These are phyloP conservation scores for Hormiphora californensis DNA, from an alignment of 37 sponge, comb jelly and placozoan species.

Conservation along the genomic window DNA sequence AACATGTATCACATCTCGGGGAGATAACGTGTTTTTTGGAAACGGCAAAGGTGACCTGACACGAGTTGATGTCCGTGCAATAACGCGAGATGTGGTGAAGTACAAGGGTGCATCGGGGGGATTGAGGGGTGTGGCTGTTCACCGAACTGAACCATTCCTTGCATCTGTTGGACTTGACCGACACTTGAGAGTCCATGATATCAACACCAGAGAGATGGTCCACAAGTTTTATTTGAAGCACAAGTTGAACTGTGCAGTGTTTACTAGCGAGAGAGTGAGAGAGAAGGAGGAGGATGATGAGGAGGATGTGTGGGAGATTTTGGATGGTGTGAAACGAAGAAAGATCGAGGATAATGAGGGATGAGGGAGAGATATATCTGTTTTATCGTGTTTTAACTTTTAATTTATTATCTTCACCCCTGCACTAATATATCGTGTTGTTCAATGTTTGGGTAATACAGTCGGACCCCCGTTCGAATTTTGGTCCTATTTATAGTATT, in stretches of 20 bases:
- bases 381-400: too few relatives aligned
- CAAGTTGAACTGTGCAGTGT: slow-evolving; percentile 46
- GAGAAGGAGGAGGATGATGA: slow-evolving; percentile 16
- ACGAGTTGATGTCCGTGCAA: neutral
- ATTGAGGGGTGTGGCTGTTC: slow-evolving; percentile 1
- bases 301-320: slow-evolving; percentile 49
- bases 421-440: too few relatives aligned
- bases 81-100: neutral
- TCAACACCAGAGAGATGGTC: neutral
- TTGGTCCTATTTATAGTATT: too few relatives aligned
- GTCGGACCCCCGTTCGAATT: too few relatives aligned
- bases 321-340: too few relatives aligned
- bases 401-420: too few relatives aligned
- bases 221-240: slow-evolving; percentile 36
- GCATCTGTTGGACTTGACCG: slow-evolving; percentile 39
- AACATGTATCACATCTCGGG: neutral
- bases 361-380: too few relatives aligned
- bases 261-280: neutral
- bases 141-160: neutral
- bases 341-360: too few relatives aligned
- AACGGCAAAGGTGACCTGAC: slow-evolving; percentile 39
- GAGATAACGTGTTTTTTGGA: neutral
- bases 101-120: slow-evolving; percentile 24
- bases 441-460: too few relatives aligned
- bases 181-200: neutral